These are phyloP conservation scores for Apostichopus leukothele DNA, from an alignment of 53 echinoderm and acorn worm species.

Conservation along the genomic window DNA sequence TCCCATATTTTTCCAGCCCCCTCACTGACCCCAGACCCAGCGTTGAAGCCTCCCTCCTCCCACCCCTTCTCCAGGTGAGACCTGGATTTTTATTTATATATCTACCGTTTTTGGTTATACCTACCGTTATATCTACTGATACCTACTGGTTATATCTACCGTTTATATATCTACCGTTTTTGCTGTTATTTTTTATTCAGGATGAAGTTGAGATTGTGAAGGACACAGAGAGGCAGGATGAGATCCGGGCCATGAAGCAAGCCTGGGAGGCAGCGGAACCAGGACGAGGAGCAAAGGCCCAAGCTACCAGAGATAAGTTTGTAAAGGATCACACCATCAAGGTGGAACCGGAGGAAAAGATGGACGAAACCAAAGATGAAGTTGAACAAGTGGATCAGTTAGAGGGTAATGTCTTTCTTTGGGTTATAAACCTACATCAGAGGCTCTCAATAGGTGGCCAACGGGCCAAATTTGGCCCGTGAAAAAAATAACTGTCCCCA, in stretches of 20 bases:
- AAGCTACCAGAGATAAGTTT: conserved; percentile 83
- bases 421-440: not conserved
- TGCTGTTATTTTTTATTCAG: conserved; percentile 27
- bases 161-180: too few species aligned
- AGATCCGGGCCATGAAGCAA: conserved; percentile 99
- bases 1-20: too few species aligned
- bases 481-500: too few species aligned
- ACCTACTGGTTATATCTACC: too few species aligned
- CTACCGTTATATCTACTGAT: too few species aligned
- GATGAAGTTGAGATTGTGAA: conserved; percentile 94
- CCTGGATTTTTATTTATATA: too few species aligned
- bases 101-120: too few species aligned
- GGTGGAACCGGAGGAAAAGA: conserved; percentile 70
- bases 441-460: too few species aligned
- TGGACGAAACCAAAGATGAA: conserved; percentile 27
- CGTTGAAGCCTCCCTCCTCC: too few species aligned
- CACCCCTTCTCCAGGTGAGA: too few species aligned
- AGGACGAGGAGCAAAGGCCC: conserved; percentile 93
- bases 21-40: too few species aligned
- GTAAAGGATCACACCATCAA: conserved; percentile 95
- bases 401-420: conserved; percentile 72
- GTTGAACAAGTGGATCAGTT: conserved; percentile 47
- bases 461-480: too few species aligned
- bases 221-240: conserved; percentile 93
- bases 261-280: conserved; percentile 99